Conservation (phyloP, 2,113 vertebrate species). For the Cygnus buccinator region DNA sequence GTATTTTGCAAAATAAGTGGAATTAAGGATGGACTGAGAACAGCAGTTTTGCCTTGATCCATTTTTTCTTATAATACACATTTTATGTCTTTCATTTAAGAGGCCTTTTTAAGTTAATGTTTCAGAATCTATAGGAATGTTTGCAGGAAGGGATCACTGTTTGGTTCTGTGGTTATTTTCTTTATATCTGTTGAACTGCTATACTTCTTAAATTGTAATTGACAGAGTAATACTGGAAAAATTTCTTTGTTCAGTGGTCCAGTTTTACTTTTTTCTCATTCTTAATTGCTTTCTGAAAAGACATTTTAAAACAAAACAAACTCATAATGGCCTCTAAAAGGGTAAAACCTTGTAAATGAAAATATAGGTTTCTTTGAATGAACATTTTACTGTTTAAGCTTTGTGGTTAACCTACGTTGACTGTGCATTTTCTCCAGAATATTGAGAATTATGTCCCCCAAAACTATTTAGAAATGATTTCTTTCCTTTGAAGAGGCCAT, state of each 20-base stretch:
- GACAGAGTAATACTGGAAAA: background rate
- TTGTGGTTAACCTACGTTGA: background rate
- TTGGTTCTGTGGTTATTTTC: background rate
- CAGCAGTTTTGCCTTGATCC: background rate
- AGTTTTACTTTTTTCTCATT: background rate
- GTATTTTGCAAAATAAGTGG: background rate
- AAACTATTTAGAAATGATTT: background rate
- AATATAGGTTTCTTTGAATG: background rate
- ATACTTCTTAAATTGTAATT: background rate
- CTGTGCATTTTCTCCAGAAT: background rate
- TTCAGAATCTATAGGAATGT: background rate
- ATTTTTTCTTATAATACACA: background rate
- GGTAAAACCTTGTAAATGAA: background rate
- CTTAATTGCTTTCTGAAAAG: background rate
- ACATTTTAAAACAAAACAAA: background rate
- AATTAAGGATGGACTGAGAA: background rate
- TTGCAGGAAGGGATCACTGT: background rate
- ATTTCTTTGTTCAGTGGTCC: background rate
- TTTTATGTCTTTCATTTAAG: constrained; percentile 14
- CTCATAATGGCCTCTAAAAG: background rate
- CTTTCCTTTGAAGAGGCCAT: background rate
- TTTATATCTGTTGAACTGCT: background rate
- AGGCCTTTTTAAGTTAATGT: background rate
- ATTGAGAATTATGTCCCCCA: background rate
- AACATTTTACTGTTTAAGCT: background rate